Evolutionary conservation across 2,113 vertebrate species (phyloP).

Genomic region (Thinocorus orbignyianus): DNA sequence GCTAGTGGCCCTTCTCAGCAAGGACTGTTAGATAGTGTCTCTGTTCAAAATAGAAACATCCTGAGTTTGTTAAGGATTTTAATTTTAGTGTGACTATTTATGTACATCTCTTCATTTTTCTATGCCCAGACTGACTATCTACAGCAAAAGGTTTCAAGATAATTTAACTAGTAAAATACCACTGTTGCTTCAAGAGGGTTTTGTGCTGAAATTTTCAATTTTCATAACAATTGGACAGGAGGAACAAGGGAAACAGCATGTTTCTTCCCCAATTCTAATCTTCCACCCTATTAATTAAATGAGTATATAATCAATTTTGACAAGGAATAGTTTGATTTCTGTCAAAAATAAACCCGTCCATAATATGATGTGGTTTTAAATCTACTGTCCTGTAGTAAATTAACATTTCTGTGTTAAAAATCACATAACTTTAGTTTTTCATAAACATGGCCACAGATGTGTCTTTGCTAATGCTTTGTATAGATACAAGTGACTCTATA

Average conservation of each 20-base stretch:
- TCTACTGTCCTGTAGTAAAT: background rate
- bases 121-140: background rate
- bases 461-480: background rate
- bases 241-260: background rate
- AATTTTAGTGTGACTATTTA: background rate
- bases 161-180: background rate
- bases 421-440: background rate
- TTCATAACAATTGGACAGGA: background rate
- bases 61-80: background rate
- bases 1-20: background rate
- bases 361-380: background rate
- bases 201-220: background rate
- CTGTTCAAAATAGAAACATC: background rate
- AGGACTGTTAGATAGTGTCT: background rate
- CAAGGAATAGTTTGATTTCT: background rate
- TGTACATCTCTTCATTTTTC: background rate
- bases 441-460: background rate
- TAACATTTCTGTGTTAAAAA: background rate
- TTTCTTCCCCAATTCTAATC: background rate
- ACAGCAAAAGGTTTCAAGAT: background rate
- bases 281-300: background rate
- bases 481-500: background rate
- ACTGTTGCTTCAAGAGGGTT: background rate
- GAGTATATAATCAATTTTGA: background rate
- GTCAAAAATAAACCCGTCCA: rapidly evolving